Evolutionary conservation across 2,797 vertebrate genomes (phyloP), one percentile per base, ranked within the genome.

Genomic region (Xerus rutilus): DNA sequence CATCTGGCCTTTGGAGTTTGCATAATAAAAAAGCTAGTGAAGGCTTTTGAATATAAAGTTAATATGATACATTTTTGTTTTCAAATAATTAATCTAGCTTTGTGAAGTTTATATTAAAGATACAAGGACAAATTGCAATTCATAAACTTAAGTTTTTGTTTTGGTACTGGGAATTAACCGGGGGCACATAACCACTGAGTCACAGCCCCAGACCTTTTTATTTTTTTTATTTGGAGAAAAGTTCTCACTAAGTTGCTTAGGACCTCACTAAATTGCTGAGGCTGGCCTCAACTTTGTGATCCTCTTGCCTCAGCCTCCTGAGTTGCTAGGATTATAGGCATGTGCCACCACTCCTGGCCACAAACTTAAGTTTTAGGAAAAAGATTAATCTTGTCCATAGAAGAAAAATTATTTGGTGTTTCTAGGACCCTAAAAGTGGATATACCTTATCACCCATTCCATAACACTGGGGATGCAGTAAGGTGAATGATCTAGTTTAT

Each of bases 401-500:
- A 77, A 82, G 28, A 94, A 93, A 95, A 88, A 49, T 5, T 25
- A 35, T 91, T 69, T 57, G 14, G 54, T 93, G 43, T 35, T 85
- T 57, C 47, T 14, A 52, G 49, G 72, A 43, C 7, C 1, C 23
- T 54, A 67, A 62, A 59, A 73, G 72, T 18, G 21, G 39, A 39
- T 81, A 67, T 39, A 76, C 39, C 20, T 91, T 64, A 45, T 88
- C 39, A 69, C 20, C 62, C 45, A 67, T 67, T 47, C 35, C 14
- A 47, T 7, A 47, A 52, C 14, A 39, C 15, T 3, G 5, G 21
- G 35, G 30, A 25, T 7, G 12, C 69, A 52, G 17, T 23, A 47
- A 83, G 39, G 77, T 15, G 23, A 67, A 84, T 69, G n/a, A 32
- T 28, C 20, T 14, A 47, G 62, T 43, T 67, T 47, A 39, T 57